phyloP scores from a whole-genome alignment of 35 echinoderm and acorn worm genomes.

The Eucidaris tribuloides region DNA sequence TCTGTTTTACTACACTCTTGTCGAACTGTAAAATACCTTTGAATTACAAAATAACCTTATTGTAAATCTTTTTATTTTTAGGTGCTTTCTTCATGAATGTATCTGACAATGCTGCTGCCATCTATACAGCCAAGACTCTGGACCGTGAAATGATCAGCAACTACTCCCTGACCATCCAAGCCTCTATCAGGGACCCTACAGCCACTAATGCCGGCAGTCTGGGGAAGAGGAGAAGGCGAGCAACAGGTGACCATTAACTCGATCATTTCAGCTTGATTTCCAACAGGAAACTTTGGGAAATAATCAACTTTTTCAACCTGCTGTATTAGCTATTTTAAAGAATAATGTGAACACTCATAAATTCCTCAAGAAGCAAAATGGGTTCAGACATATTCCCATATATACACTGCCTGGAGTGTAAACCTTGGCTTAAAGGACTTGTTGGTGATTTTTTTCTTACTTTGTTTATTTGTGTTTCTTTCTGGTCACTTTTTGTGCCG shows the following conservation, averaged over 20 bases:
- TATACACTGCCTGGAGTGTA: too few relatives aligned
- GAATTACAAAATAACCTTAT: background rate
- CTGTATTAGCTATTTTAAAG: too few relatives aligned
- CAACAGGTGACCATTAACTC: background rate
- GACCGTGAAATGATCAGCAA: conserved; percentile 48
- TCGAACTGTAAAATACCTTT: background rate
- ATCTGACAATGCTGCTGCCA: conserved; percentile 34
- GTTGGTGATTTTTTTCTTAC: too few relatives aligned
- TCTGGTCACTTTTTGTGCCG: too few relatives aligned
- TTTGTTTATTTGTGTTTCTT: too few relatives aligned
- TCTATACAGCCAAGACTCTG: conserved; percentile 59
- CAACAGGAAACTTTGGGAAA: too few relatives aligned
- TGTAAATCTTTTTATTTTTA: conserved; percentile 36
- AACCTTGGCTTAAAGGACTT: too few relatives aligned
- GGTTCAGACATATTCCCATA: too few relatives aligned
- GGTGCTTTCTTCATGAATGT: conserved; percentile 51
- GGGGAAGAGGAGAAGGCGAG: background rate
- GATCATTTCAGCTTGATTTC: too few relatives aligned
- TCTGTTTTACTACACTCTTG: background rate
- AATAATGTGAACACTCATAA: too few relatives aligned
- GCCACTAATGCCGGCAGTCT: background rate
- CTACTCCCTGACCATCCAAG: conserved; percentile 55
- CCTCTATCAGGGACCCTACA: conserved; percentile 14
- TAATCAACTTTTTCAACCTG: too few relatives aligned
- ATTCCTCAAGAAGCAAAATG: too few relatives aligned